Conservation (phyloP, 2,113 vertebrate genomes). For the Corydoras maculifer region DNA sequence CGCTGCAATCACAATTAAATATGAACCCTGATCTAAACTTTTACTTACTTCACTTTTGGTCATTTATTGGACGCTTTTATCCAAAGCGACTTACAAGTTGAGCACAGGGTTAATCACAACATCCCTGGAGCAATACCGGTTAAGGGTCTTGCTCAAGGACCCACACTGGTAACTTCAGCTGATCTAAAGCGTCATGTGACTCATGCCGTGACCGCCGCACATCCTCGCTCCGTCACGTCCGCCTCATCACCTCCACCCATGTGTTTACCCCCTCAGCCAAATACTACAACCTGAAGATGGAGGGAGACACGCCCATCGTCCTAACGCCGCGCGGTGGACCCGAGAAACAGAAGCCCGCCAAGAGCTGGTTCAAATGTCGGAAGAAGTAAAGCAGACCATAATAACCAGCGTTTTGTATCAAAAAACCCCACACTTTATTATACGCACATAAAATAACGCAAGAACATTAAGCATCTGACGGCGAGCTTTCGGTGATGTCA, state of each 20-base stretch:
- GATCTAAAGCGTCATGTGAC: too few relatives aligned
- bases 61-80: too few relatives aligned
- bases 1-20: too few relatives aligned
- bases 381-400: slow-evolving; percentile 20
- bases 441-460: slow-evolving; percentile 60
- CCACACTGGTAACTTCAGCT: too few relatives aligned
- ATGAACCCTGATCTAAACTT: too few relatives aligned
- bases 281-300: slow-evolving; percentile 76
- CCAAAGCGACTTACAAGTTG: too few relatives aligned
- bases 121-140: too few relatives aligned
- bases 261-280: slow-evolving; percentile 65
- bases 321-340: slow-evolving; percentile 52
- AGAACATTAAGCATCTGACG: slow-evolving; percentile 15
- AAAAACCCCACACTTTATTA: slow-evolving; percentile 73
- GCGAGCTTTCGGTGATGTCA: background rate
- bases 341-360: slow-evolving; percentile 67
- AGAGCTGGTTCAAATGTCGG: slow-evolving; percentile 79
- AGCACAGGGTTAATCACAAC: too few relatives aligned
- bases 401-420: slow-evolving; percentile 30
- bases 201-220: too few relatives aligned
- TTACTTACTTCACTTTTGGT: too few relatives aligned
- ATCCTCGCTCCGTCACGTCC: too few relatives aligned
- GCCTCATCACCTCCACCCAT: background rate
- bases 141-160: too few relatives aligned
- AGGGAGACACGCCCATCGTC: slow-evolving; percentile 60